A percentile compares a stretch with the other conserved stretches of the same genome.
phyloP scores from a whole-genome alignment of 2,888 invertebrate genomes.

The Ophion ellenae region DNA sequence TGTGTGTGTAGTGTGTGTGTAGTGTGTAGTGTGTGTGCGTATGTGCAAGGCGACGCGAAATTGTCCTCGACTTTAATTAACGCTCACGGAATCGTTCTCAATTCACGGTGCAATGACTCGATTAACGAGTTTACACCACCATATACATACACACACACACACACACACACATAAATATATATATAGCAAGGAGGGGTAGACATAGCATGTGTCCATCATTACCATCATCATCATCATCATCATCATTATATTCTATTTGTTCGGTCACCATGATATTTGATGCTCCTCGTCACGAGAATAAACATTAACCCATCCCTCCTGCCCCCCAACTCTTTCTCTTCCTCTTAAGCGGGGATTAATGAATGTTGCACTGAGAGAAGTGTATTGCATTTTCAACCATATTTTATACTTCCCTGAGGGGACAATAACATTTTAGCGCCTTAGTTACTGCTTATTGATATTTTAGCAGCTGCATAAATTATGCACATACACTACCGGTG shows the following conservation, averaged over 20 bases:
- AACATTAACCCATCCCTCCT: not conserved
- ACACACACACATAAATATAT: constrained; percentile 11
- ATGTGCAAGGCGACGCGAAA: constrained; percentile 45
- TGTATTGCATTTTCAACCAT: too few relatives aligned
- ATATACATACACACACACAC: constrained; percentile 14
- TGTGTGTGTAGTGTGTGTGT: too few relatives aligned
- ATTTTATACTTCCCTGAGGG: not conserved
- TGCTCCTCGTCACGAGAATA: constrained; percentile 39
- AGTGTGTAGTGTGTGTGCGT: not conserved
- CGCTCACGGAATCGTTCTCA: constrained; percentile 58
- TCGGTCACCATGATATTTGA: constrained; percentile 45
- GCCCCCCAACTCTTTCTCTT: not conserved
- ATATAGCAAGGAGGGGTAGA: constrained; percentile 24
- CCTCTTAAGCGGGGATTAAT: not conserved
- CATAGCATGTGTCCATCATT: constrained; percentile 32
- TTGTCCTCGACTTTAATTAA: constrained; percentile 65
- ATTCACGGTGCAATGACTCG: constrained; percentile 65
- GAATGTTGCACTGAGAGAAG: not conserved
- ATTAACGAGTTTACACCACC: constrained; percentile 50
- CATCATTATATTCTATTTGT: constrained; percentile 47
- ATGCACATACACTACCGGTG: too few relatives aligned
- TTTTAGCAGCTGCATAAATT: too few relatives aligned
- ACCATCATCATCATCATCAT: not conserved
- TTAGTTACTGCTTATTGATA: too few relatives aligned
- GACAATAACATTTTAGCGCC: too few relatives aligned